These are phyloP conservation scores for Graptemys geographica DNA, from an alignment of 2,797 vertebrate genomes.

Conservation along the genomic window DNA sequence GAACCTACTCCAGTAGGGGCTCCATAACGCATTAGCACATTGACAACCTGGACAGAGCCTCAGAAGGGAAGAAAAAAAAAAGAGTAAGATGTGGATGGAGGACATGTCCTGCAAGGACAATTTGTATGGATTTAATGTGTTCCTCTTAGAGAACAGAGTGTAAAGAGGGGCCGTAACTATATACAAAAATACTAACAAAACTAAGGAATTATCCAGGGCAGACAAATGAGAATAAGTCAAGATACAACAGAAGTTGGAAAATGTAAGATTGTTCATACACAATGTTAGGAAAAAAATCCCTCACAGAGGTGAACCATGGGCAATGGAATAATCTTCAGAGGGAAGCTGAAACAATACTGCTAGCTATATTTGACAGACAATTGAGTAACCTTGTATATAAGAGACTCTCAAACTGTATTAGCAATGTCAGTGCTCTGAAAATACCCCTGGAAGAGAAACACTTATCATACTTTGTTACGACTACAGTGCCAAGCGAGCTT, in stretches of 20 bases:
- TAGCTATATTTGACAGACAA: accelerated
- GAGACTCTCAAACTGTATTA: neutral
- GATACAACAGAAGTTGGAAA: neutral
- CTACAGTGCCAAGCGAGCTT: neutral
- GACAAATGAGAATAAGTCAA: neutral
- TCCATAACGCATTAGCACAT: neutral
- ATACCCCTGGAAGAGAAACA: neutral
- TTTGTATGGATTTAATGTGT: neutral
- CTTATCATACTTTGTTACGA: neutral
- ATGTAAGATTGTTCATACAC: neutral
- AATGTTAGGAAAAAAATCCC: constrained; percentile 19
- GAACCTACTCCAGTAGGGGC: neutral
- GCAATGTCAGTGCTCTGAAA: neutral
- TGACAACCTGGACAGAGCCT: neutral
- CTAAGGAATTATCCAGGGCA: neutral
- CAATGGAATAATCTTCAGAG: neutral
- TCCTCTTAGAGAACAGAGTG: neutral
- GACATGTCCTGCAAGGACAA: neutral
- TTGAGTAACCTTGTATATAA: accelerated
- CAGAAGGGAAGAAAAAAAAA: neutral
- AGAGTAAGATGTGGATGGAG: neutral
- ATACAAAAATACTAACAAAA: neutral
- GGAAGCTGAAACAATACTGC: neutral
- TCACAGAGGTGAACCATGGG: neutral
- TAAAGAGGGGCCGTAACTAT: neutral